phyloP scores from a whole-genome alignment of 2,797 vertebrate genomes.

The Enteromius argenteus region DNA sequence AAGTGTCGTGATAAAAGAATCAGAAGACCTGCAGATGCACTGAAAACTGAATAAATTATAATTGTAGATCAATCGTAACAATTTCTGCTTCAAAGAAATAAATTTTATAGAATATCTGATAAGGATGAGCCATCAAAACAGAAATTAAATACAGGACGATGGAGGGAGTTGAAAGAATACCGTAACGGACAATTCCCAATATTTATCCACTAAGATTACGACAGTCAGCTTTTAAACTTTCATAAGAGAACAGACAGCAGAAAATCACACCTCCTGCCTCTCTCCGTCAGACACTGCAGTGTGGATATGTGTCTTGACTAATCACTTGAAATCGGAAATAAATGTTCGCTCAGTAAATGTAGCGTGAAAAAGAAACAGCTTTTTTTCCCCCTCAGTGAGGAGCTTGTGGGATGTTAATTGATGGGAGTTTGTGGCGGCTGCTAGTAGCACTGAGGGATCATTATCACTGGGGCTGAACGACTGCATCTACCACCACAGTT shows the following conservation, averaged over 20 bases:
- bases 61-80: constrained; percentile 28
- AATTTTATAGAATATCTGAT: constrained; percentile 22
- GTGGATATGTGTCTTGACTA: constrained; percentile 76
- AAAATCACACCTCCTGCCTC: constrained; percentile 39
- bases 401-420: constrained; percentile 81
- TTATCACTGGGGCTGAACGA: constrained; percentile 82
- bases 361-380: constrained; percentile 79
- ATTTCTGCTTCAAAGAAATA: constrained; percentile 30
- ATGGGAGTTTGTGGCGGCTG: constrained; percentile 83
- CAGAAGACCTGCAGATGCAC: not conserved
- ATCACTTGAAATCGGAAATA: constrained; percentile 81
- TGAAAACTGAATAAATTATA: constrained; percentile 29
- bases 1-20: constrained; percentile 20
- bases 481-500: constrained; percentile 82
- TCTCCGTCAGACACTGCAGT: constrained; percentile 60
- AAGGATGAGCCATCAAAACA: constrained; percentile 18
- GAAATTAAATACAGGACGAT: constrained; percentile 24
- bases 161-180: constrained; percentile 11
- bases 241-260: constrained; percentile 32
- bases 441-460: constrained; percentile 82
- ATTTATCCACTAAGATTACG: constrained; percentile 24
- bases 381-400: constrained; percentile 61
- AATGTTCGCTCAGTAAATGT: constrained; percentile 82
- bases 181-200: not conserved
- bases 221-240: constrained; percentile 38